Evolutionary conservation across 2,797 vertebrate genomes (phyloP).

Genomic region (Mastacembelus armatus): DNA sequence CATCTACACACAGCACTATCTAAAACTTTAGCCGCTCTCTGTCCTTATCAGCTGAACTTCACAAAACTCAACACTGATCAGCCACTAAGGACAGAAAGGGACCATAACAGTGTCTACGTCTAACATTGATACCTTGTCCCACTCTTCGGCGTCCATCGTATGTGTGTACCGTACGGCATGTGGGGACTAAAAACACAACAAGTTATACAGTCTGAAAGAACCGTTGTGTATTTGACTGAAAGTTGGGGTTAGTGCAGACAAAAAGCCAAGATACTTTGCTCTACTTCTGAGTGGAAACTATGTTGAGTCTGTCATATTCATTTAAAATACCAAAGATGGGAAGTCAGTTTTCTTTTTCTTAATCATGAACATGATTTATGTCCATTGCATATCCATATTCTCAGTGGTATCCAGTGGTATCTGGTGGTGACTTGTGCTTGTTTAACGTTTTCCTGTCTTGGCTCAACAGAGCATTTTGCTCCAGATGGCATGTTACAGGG

Average conservation of each 20-base stretch:
- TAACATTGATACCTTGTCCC: slow-evolving; percentile 84
- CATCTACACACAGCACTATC: slow-evolving; percentile 79
- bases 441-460: slow-evolving; percentile 48
- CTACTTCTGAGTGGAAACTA: slow-evolving; percentile 41
- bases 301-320: slow-evolving; percentile 35
- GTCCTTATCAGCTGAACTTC: slow-evolving; percentile 64
- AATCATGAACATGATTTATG: slow-evolving; percentile 28
- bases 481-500: slow-evolving; percentile 50
- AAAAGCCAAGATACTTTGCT: slow-evolving; percentile 23
- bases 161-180: slow-evolving; percentile 82
- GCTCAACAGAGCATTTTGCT: slow-evolving; percentile 25
- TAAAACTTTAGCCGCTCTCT: slow-evolving; percentile 58
- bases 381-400: slow-evolving; percentile 24
- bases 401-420: slow-evolving; percentile 25
- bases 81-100: slow-evolving; percentile 67
- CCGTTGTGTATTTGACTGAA: slow-evolving; percentile 41
- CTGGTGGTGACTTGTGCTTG: slow-evolving; percentile 31
- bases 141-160: slow-evolving; percentile 83
- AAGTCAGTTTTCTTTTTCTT: slow-evolving; percentile 23
- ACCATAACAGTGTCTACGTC: slow-evolving; percentile 57
- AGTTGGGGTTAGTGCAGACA: slow-evolving; percentile 6
- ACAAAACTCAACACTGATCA: too few relatives aligned
- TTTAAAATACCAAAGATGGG: slow-evolving; percentile 36
- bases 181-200: slow-evolving; percentile 84
- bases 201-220: slow-evolving; percentile 73